Conservation (phyloP, 2,797 vertebrate genomes). For the Mastacembelus armatus region DNA sequence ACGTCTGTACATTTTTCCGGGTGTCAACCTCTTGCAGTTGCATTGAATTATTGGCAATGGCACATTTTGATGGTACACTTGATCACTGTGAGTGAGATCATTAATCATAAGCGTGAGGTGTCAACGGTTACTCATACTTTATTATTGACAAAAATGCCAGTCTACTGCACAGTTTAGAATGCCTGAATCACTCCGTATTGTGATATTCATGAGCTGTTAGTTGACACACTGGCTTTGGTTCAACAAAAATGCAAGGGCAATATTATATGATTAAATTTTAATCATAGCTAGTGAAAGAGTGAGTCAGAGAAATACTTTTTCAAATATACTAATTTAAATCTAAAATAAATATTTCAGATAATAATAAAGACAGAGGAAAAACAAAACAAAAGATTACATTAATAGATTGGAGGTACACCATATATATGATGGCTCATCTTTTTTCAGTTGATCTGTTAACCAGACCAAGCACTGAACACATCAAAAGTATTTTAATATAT, state of each 20-base stretch:
- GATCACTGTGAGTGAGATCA: slow-evolving; percentile 75
- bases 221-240: slow-evolving; percentile 17
- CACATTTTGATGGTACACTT: slow-evolving; percentile 72
- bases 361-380: too few relatives aligned
- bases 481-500: slow-evolving; percentile 4
- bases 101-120: slow-evolving; percentile 81
- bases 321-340: not conserved
- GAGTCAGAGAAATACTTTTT: not conserved
- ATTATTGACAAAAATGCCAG: slow-evolving; percentile 66
- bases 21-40: slow-evolving; percentile 31
- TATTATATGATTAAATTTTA: slow-evolving; percentile 4
- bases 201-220: slow-evolving; percentile 46
- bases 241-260: slow-evolving; percentile 11
- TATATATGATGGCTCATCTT: not conserved
- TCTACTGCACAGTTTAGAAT: slow-evolving; percentile 54
- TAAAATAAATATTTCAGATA: not conserved
- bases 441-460: slow-evolving; percentile 32
- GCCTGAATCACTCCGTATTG: slow-evolving; percentile 43
- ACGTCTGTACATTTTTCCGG: slow-evolving; percentile 36
- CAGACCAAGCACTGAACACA: slow-evolving; percentile 5
- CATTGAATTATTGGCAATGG: slow-evolving; percentile 41
- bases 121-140: slow-evolving; percentile 70
- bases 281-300: not conserved
- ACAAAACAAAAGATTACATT: slow-evolving; percentile 1
- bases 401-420: not conserved